Evolutionary conservation across 1,140 invertebrate species (phyloP).

Genomic region (Caenorhabditis briggsae): DNA sequence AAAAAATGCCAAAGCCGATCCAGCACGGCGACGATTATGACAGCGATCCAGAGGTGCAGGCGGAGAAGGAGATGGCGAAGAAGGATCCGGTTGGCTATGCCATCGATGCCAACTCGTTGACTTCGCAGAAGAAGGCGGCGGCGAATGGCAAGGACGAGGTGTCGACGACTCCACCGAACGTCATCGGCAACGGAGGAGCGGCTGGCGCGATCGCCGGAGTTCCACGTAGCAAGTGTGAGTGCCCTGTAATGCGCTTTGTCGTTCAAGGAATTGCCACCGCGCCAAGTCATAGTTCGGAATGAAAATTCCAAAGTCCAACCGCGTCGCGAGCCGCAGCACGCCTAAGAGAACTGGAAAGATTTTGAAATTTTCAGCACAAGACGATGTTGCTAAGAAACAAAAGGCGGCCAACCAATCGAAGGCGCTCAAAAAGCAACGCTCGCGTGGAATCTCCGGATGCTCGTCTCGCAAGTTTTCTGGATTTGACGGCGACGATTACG

Average conservation of each 20-base stretch:
- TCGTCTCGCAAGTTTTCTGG: slow-evolving; percentile 33
- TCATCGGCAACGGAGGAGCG: not conserved
- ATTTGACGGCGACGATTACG: slow-evolving; percentile 30
- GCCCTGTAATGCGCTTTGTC: too few relatives aligned
- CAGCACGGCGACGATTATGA: slow-evolving; percentile 11
- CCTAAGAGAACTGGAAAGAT: too few relatives aligned
- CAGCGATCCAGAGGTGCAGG: slow-evolving; percentile 33
- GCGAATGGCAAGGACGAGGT: not conserved
- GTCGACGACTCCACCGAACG: slow-evolving; percentile 27
- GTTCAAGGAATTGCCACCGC: too few relatives aligned
- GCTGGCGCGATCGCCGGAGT: not conserved
- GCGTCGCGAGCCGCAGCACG: too few relatives aligned
- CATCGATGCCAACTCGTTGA: slow-evolving; percentile 11
- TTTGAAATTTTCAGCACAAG: slow-evolving; percentile 13
- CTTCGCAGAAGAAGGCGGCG: slow-evolving; percentile 18
- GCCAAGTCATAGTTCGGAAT: too few relatives aligned
- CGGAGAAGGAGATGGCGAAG: slow-evolving; percentile 44
- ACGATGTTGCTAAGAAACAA: slow-evolving; percentile 13
- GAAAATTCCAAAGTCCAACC: too few relatives aligned
- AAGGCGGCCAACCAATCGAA: slow-evolving; percentile 7
- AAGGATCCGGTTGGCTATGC: slow-evolving; percentile 24
- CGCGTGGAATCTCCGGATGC: slow-evolving; percentile 37
- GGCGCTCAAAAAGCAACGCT: slow-evolving; percentile 23
- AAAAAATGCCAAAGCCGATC: slow-evolving; percentile 32
- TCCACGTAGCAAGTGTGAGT: slow-evolving; percentile 1